These are phyloP conservation scores for Myotis pilosus DNA, from an alignment of 2,797 vertebrate species.

Conservation along the genomic window DNA sequence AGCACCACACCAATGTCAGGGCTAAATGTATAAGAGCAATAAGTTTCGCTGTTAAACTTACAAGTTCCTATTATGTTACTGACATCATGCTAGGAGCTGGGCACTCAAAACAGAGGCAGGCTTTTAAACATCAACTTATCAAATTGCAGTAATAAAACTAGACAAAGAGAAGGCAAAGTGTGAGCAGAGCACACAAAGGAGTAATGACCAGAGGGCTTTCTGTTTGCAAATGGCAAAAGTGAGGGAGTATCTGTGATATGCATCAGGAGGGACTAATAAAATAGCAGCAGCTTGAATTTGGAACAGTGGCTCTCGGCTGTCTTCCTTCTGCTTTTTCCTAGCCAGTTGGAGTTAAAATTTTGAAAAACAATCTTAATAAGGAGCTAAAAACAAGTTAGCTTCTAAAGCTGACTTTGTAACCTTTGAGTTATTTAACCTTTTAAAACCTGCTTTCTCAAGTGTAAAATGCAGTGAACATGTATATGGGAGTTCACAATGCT, in stretches of 20 bases:
- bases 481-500: neutral
- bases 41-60: neutral
- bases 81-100: neutral
- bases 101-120: neutral
- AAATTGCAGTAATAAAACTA: neutral
- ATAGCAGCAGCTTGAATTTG: neutral
- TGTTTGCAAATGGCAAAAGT: neutral
- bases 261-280: neutral
- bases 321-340: neutral
- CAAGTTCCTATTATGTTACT: neutral
- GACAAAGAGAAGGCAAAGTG: neutral
- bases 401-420: neutral
- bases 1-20: neutral
- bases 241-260: neutral
- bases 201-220: neutral
- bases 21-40: neutral
- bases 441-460: neutral
- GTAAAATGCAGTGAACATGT: neutral
- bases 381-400: neutral
- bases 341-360: neutral
- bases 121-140: conserved; percentile 24
- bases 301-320: neutral
- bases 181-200: neutral
- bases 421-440: neutral
- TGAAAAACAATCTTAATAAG: neutral